A percentile compares a stretch with the other conserved stretches of the same genome.
phyloP scores from a whole-genome alignment of 2,888 invertebrate genomes.

The Himalopsyche tibetana region DNA sequence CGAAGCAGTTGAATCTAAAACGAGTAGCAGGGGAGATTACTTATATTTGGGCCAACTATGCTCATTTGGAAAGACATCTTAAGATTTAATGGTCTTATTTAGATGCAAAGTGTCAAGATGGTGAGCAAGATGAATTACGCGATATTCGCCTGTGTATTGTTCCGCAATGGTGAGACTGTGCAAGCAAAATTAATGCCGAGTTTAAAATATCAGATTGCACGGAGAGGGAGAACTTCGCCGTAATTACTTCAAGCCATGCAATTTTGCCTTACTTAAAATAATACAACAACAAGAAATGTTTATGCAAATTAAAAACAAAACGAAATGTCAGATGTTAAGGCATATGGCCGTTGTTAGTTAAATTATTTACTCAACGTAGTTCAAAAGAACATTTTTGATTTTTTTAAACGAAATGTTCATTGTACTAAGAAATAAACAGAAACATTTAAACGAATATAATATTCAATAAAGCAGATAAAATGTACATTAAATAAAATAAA shows the following conservation, averaged over 20 bases:
- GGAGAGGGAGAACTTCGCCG: constrained; percentile 47
- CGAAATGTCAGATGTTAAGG: constrained; percentile 28
- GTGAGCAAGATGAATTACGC: constrained; percentile 51
- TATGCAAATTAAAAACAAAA: constrained; percentile 50
- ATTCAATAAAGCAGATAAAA: too few relatives aligned
- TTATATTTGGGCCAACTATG: constrained; percentile 53
- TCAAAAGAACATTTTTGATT: not conserved
- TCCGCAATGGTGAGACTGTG: constrained; percentile 49
- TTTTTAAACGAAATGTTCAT: not conserved
- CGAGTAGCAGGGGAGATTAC: not conserved
- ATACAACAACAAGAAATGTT: constrained; percentile 44
- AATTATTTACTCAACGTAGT: not conserved
- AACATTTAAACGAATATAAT: too few relatives aligned
- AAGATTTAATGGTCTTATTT: constrained; percentile 53
- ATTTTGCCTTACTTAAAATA: constrained; percentile 46
- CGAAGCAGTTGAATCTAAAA: not conserved
- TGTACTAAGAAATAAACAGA: too few relatives aligned
- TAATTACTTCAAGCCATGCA: constrained; percentile 60
- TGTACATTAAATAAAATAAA: too few relatives aligned
- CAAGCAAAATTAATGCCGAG: constrained; percentile 56
- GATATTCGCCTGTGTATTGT: constrained; percentile 56
- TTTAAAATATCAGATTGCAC: constrained; percentile 60
- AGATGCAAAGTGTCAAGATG: constrained; percentile 55
- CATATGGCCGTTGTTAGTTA: constrained; percentile 1
- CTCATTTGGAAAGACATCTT: constrained; percentile 50